Percentiles rank a stretch among this genome's conserved stretches.
Conservation (phyloP, 2,888 invertebrate species). For the Pherbina coryleti region DNA sequence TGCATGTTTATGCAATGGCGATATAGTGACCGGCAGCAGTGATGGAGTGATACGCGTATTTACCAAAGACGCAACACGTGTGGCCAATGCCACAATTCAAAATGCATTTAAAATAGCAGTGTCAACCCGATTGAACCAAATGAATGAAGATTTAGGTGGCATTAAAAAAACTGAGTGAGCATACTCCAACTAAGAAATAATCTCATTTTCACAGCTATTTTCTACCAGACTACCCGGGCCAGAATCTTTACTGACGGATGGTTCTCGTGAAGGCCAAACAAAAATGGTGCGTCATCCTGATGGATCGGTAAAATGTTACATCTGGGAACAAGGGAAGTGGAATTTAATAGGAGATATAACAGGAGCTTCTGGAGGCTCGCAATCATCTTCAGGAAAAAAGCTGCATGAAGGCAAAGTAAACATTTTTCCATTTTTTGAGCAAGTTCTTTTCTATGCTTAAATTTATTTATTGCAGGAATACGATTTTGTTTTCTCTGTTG, state of each 20-base stretch:
- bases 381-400: constrained; percentile 79
- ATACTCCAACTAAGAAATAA: not conserved
- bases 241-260: constrained; percentile 82
- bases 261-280: constrained; percentile 84
- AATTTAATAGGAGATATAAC: constrained; percentile 90
- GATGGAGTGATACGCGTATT: constrained; percentile 92
- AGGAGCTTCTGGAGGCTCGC: constrained; percentile 79
- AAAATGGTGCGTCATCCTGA: constrained; percentile 83
- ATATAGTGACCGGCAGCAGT: constrained; percentile 89
- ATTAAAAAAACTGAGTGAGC: constrained; percentile 86
- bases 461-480: constrained; percentile 73
- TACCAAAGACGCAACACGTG: constrained; percentile 78
- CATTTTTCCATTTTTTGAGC: constrained; percentile 15
- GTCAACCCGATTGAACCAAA: constrained; percentile 73
- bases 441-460: constrained; percentile 60
- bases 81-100: constrained; percentile 75
- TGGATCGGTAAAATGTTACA: constrained; percentile 82
- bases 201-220: not conserved
- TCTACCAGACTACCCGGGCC: constrained; percentile 81
- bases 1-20: constrained; percentile 84
- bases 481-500: constrained; percentile 96
- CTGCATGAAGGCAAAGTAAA: constrained; percentile 81
- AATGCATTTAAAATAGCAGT: constrained; percentile 82
- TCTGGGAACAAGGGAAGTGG: constrained; percentile 84
- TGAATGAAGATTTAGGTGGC: constrained; percentile 83